Base-by-base conservation (phyloP, 2,888 invertebrate genomes). In the Apamea anceps region DNA sequence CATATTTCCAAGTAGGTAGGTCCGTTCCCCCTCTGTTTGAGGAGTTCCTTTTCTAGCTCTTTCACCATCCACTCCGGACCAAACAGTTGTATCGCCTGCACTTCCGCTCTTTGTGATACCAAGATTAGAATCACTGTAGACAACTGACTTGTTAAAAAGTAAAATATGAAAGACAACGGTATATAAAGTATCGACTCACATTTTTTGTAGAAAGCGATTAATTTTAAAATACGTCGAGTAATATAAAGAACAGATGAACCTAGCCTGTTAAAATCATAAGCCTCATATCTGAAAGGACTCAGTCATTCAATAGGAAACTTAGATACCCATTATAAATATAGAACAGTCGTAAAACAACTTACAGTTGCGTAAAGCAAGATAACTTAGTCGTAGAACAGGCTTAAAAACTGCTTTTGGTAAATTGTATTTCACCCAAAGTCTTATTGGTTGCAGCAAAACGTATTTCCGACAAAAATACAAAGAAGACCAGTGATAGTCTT, bases 21-120 rank as follows among this genome's bases (percentile, higher is more conserved):
- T 12, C 98, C 97, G 79, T 98, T 98, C 8, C 99, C 99, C 80
- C 99, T 97, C 91, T 99, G 99, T 84, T 97, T 98, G 78, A 97
- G 94, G 77, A 98, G 96, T 90, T 98, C 97, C 88, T 98, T 98
- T 80, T 97, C 97, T 81, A 98, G 92, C 48, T 97, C 96, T 82
- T 96, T 95, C 85, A 97, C 97, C 98, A 98, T 98, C 90, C 97
- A 96, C 75, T 98, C 98, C 0, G 98, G 98, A 2, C 98, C 98
- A 86, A 99, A 98, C 81, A 98, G 92, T 87, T 98, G 97, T 79
- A 98, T 97, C 5, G 98, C 96, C 86, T 98, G 97, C 72, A 98
- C 98, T 92, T 99, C 99, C 32, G 98, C 98, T 91, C 99, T 97
- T 96, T 99, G 99, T 0, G 99, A 99, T 21, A 99, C 99, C 96